Evolutionary conservation across 2,113 vertebrate genomes (phyloP), one percentile per base, ranked within the genome.

Genomic region (Trematomus loennbergii): DNA sequence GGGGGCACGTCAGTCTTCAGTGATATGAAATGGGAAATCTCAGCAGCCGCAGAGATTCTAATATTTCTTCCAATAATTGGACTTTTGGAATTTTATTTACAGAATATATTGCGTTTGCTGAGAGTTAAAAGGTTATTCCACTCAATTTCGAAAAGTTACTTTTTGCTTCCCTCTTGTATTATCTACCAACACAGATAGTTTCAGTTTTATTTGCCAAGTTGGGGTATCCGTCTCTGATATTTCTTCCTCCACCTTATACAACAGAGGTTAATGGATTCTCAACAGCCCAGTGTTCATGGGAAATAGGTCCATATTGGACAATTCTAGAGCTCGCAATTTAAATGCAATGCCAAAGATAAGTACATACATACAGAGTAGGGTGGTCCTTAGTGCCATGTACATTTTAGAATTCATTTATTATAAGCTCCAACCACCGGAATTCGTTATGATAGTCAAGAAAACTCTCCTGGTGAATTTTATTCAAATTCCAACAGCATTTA

Each of bases 1-100:
- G 12, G 55, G 64, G 75, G 70, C 69, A 59, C 18, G 17, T 53
- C 2, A 6, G 33, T n/a, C 8, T 57, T 69, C 46, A 67, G 36
- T 11, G 58, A 50, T 13, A 12, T 40, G 22, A 72, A 55, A 79
- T 53, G n/a, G 33, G 20, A 62, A 82, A 43, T 43, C 12, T 55
- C 10, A n/a, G 57, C 67, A 49, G 52, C 0, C n/a, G 40, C 49
- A 61, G 7, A 63, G 12, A 29, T 50, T 48, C 3, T 58, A 59
- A 71, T 36, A 16, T 40, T 40, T 40, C 36, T 40, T 40, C 25
- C 18, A 62, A 18, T 69, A 12, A 57, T 58, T 59, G 55, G 61
- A 64, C 25, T 65, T 17, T 49, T 9, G 55, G 61, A 64, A 43
- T 59, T 17, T 40, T 6, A 57, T 55, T 54, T 55, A 4, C 61